Evolutionary conservation across 1,140 invertebrate genomes (phyloP), one percentile per base, ranked within the genome.

Genomic region (Cydia pomonella): DNA sequence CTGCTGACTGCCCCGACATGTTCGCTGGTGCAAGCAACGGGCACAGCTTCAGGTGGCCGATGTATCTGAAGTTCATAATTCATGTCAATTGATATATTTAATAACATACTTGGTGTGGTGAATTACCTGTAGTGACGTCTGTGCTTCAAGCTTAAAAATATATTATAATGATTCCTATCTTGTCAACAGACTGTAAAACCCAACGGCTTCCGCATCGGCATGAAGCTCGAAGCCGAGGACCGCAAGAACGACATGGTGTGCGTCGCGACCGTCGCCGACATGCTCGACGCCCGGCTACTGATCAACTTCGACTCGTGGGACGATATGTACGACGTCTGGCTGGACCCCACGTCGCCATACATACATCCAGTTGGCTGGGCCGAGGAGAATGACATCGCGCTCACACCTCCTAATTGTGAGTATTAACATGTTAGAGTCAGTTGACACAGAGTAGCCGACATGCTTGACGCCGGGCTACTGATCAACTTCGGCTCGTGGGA

Each of bases 291-390:
- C 80, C 93, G 97, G 38, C 95, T 99, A 82, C 95, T 98, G 2
- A 95, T 99, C 66, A 98, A 98, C 91, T 99, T 99, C 93, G 98
- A 99, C 94, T 97, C 97, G 80, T 99, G 98, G 98, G 96, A 98
- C 84, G 96, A 97, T 84, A 95, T 96, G 79, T 99, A 98, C 88
- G 98, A 99, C 93, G 98, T 98, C 88, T 99, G 98, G 98, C 95
- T 97, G 64, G 96, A 98, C 84, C 95, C 96, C 0, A 96, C 95
- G 44, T 98, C 97, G 0, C 97, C 98, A 0, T 97, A 98, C 85
- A 98, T 99, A 73, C 98, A 98, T 94, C 97, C 98, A 5, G 96
- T 98, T 13, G 97, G 98, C 71, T 99, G 97, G 97, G 98, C 98
- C 86, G 95, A 97, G 81, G 95, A 97, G 66, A 96, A 97, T 85